These are phyloP conservation scores for Apamea epomidion DNA, from an alignment of 2,888 invertebrate genomes.

Conservation along the genomic window DNA sequence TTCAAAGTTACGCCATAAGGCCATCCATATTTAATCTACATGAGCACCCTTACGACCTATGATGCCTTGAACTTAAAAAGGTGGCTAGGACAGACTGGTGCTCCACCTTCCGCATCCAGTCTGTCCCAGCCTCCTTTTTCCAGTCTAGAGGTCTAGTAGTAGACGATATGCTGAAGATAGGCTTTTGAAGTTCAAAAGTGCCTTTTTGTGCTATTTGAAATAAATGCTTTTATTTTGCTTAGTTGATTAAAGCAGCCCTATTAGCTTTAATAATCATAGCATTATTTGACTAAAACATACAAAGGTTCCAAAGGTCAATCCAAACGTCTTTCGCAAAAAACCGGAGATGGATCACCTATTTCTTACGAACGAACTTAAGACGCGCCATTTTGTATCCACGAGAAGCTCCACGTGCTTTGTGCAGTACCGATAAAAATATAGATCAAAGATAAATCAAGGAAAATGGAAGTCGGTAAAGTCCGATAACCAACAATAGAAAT, in stretches of 20 bases:
- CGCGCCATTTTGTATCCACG: not conserved
- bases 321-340: not conserved
- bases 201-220: too few species aligned
- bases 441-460: constrained; percentile 27
- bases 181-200: too few species aligned
- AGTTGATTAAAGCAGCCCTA: not conserved
- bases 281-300: not conserved
- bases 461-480: constrained; percentile 33
- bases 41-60: not conserved
- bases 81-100: not conserved
- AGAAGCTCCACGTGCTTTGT: not conserved
- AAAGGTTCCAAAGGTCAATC: not conserved
- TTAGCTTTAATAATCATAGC: not conserved
- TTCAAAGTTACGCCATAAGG: not conserved
- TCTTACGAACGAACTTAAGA: too few species aligned
- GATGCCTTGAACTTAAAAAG: not conserved
- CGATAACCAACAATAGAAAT: constrained; percentile 13
- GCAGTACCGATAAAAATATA: not conserved
- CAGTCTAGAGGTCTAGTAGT: too few species aligned
- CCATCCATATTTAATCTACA: not conserved
- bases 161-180: not conserved
- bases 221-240: too few species aligned
- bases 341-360: not conserved
- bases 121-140: too few species aligned
- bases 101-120: too few species aligned